Conservation (phyloP, 2,797 vertebrate genomes). For the Squalus acanthias region DNA sequence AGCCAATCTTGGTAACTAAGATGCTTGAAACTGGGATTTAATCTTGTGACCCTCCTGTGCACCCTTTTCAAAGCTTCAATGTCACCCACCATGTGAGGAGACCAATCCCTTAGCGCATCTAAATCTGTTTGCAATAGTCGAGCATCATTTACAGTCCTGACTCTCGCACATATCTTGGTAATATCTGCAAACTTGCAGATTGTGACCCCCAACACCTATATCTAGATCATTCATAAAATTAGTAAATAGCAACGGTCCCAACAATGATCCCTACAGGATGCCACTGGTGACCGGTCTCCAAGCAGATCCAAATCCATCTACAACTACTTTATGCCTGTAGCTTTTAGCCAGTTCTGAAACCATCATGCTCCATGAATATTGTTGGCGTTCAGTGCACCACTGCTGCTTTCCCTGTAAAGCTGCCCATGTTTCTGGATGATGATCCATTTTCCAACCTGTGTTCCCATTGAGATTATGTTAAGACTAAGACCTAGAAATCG, state of each 20-base stretch:
- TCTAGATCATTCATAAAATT: not conserved
- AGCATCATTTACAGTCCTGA: not conserved
- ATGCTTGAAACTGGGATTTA: not conserved
- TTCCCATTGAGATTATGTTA: not conserved
- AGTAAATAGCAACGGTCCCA: not conserved
- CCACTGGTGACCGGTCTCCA: not conserved
- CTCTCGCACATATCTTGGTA: not conserved
- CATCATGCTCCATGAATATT: not conserved
- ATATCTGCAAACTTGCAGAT: not conserved
- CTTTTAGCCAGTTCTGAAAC: not conserved
- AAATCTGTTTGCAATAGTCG: not conserved
- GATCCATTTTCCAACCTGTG: not conserved
- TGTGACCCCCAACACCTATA: not conserved
- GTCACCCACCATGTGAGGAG: not conserved
- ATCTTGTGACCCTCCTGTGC: not conserved
- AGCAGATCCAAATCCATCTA: not conserved
- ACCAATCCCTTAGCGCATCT: not conserved
- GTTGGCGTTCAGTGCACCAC: not conserved
- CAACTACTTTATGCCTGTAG: not conserved
- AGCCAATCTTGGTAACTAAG: not conserved
- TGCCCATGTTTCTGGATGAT: not conserved
- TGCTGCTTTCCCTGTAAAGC: not conserved
- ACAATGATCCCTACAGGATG: too few species aligned
- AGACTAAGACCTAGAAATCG: not conserved
- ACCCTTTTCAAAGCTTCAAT: not conserved